Percentiles rank a stretch among this genome's conserved stretches.
Evolutionary conservation across 2,113 vertebrate genomes (phyloP).

Genomic region (Cromileptes altivelis): DNA sequence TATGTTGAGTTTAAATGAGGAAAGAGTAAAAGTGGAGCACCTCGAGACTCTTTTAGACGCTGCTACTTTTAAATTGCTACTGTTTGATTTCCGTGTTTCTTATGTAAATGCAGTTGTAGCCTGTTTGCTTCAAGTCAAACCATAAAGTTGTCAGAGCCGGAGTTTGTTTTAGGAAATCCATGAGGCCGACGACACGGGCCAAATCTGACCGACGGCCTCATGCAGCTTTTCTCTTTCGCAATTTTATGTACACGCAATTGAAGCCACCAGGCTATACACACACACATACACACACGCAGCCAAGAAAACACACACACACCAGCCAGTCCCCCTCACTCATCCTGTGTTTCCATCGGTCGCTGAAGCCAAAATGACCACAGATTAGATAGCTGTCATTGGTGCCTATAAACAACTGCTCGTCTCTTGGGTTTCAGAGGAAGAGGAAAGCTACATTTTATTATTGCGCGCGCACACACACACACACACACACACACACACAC

Average conservation of each 20-base stretch:
- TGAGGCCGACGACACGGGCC: background rate
- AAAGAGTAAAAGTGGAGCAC: background rate
- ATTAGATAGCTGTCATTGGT: constrained; percentile 26
- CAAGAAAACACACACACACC: background rate
- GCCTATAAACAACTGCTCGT: constrained; percentile 35
- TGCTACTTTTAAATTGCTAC: background rate
- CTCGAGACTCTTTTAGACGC: background rate
- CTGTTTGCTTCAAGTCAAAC: constrained; percentile 13
- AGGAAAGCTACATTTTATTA: background rate
- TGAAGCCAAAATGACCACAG: constrained; percentile 30
- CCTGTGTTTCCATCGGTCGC: constrained; percentile 35
- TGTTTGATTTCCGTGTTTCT: constrained; percentile 1
- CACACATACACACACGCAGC: constrained; percentile 11
- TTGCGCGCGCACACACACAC: background rate
- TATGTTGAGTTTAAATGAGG: background rate
- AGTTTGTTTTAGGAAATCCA: constrained; percentile 52
- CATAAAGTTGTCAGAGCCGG: background rate
- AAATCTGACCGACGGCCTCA: constrained; percentile 34
- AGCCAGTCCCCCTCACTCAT: background rate
- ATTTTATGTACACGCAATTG: constrained; percentile 27
- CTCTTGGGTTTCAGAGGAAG: constrained; percentile 12
- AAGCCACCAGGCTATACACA: constrained; percentile 10
- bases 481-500: constrained; percentile 4
- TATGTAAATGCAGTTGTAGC: background rate
- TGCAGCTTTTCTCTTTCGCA: constrained; percentile 34